Conservation (phyloP, 2,113 vertebrate species). For the Anarrhichthys ocellatus region DNA sequence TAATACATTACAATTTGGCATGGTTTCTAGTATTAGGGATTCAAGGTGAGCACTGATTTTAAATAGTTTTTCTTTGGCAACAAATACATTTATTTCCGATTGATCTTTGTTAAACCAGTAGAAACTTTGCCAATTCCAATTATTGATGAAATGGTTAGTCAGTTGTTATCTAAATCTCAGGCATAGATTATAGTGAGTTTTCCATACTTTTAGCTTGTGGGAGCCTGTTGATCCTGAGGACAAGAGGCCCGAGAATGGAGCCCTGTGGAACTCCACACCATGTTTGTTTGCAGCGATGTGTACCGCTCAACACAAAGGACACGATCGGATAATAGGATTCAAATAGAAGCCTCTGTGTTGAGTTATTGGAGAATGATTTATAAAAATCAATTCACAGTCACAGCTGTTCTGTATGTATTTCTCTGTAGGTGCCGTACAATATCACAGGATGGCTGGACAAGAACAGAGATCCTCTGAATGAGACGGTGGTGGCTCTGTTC, state of each 20-base stretch:
- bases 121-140: background rate
- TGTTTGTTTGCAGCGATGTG: background rate
- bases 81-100: background rate
- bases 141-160: too few relatives aligned
- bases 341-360: background rate
- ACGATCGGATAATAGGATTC: background rate
- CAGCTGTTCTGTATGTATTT: background rate
- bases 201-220: background rate
- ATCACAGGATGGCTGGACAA: slow-evolving; percentile 91
- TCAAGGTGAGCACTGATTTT: background rate
- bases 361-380: background rate
- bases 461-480: slow-evolving; percentile 91
- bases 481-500: slow-evolving; percentile 88
- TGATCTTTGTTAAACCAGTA: background rate
- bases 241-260: background rate
- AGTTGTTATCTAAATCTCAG: background rate
- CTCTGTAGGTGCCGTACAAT: slow-evolving; percentile 88
- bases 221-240: background rate
- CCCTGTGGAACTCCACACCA: background rate
- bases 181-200: background rate
- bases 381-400: background rate
- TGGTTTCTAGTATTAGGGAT: background rate
- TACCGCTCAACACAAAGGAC: background rate
- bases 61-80: background rate
- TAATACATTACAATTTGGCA: background rate